Conservation (phyloP, 2,113 vertebrate genomes). For the Oryzias melastigma region DNA sequence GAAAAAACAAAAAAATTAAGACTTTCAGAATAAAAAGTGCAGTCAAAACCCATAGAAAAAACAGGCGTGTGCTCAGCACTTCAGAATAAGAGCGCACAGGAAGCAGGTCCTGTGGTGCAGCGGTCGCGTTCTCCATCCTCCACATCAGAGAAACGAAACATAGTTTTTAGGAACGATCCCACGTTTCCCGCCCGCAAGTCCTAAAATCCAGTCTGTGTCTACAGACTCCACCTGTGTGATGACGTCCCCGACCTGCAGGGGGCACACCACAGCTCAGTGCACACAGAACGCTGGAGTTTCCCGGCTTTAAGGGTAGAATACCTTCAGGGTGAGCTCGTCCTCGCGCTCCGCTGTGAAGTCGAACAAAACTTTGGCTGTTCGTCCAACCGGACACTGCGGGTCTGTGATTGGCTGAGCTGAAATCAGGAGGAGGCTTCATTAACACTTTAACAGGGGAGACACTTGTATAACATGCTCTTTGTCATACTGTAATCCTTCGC, state of each 20-base stretch:
- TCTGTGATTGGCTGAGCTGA: constrained; percentile 55
- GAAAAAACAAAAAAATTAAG: not conserved
- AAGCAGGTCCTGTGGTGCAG: not conserved
- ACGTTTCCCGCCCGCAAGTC: constrained; percentile 58
- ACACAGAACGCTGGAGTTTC: not conserved
- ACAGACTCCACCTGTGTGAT: constrained; percentile 63
- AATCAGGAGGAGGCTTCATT: not conserved
- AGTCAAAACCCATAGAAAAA: no score
- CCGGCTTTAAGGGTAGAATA: constrained; percentile 46
- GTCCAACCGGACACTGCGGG: constrained; percentile 54
- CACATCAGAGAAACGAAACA: constrained; percentile 54
- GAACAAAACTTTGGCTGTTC: constrained; percentile 84
- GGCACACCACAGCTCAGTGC: not conserved
- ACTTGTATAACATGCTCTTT: no score
- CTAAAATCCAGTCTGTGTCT: constrained; percentile 73
- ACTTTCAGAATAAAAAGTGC: no score
- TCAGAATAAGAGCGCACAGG: not conserved
- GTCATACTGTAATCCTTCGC: no score
- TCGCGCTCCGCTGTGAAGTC: constrained; percentile 87
- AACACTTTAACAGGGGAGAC: no score
- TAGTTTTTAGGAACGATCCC: constrained; percentile 75
- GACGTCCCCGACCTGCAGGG: constrained; percentile 67
- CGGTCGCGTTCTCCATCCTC: not conserved
- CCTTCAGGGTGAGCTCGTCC: constrained; percentile 91
- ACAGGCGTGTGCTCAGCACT: no score